These are phyloP conservation scores for Perca flavescens DNA, from an alignment of 2,113 vertebrate genomes.

Conservation along the genomic window DNA sequence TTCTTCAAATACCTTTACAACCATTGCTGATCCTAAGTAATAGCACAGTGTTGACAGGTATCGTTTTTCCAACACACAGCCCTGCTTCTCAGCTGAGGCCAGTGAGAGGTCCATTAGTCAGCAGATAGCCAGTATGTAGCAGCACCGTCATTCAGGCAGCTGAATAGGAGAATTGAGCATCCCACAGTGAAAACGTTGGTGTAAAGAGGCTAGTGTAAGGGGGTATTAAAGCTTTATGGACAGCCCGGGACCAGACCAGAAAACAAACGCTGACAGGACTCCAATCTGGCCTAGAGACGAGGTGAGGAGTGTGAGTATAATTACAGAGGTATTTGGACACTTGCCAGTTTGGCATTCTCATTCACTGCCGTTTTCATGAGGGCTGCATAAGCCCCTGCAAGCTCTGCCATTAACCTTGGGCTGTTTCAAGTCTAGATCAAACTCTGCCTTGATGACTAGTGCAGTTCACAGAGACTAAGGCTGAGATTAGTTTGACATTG, in stretches of 20 bases:
- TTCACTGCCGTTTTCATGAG: slow-evolving; percentile 61
- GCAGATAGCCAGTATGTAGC: slow-evolving; percentile 62
- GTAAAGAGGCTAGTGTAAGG: slow-evolving; percentile 52
- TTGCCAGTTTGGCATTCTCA: slow-evolving; percentile 68
- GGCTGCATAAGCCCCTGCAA: slow-evolving; percentile 54
- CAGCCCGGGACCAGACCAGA: slow-evolving; percentile 60
- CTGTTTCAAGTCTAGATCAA: slow-evolving; percentile 66
- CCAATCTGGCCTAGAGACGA: slow-evolving; percentile 66
- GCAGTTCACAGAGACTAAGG: slow-evolving; percentile 35
- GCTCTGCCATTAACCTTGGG: slow-evolving; percentile 68
- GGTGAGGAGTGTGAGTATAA: slow-evolving; percentile 75
- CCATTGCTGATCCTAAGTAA: slow-evolving; percentile 28
- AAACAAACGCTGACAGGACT: slow-evolving; percentile 75
- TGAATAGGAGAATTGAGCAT: slow-evolving; percentile 63
- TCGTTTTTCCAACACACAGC: slow-evolving; percentile 22
- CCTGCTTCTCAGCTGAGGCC: slow-evolving; percentile 46
- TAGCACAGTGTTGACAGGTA: slow-evolving; percentile 42
- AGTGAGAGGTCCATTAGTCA: slow-evolving; percentile 72
- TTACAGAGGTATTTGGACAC: slow-evolving; percentile 76
- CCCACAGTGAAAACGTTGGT: slow-evolving; percentile 41
- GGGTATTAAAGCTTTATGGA: slow-evolving; percentile 61
- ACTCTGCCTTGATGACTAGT: slow-evolving; percentile 44
- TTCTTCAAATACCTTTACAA: slow-evolving; percentile 13
- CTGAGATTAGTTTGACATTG: slow-evolving; percentile 41
- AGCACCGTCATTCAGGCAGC: slow-evolving; percentile 64